A percentile compares a stretch with the other conserved stretches of the same genome.
These are phyloP conservation scores for Tupaia tana DNA, from an alignment of 2,113 vertebrate species.

Conservation along the genomic window DNA sequence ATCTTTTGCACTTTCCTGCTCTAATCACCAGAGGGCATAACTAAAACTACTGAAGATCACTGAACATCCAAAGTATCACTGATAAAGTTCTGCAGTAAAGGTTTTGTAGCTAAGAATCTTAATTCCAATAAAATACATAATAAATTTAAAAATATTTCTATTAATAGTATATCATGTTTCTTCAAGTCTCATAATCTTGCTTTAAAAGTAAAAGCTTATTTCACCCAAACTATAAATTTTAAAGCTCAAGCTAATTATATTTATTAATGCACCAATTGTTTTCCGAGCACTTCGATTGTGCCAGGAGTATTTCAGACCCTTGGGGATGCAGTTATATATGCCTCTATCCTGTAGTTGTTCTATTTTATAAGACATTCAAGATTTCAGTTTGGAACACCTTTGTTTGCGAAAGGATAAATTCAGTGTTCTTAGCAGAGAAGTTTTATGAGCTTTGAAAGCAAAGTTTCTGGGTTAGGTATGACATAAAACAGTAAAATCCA, in stretches of 20 bases:
- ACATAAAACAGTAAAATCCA: conserved; percentile 50
- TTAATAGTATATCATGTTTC: conserved; percentile 7
- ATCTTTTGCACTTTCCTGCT: conserved; percentile 49
- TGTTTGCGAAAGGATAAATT: neutral
- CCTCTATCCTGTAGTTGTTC: neutral
- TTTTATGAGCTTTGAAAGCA: conserved; percentile 38
- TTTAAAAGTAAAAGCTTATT: conserved; percentile 58
- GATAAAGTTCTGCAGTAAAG: neutral
- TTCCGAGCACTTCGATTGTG: neutral
- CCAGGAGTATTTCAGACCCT: neutral
- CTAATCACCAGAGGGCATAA: conserved; percentile 75
- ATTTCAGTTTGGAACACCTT: conserved; percentile 36
- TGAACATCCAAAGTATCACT: conserved; percentile 31
- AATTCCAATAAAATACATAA: conserved; percentile 21
- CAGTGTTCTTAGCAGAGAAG: conserved; percentile 41
- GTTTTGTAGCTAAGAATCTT: conserved; percentile 32
- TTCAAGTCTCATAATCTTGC: conserved; percentile 24
- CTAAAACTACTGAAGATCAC: neutral
- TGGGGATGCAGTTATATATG: neutral
- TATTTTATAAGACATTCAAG: conserved; percentile 30
- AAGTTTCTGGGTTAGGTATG: conserved; percentile 42
- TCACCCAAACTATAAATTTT: neutral
- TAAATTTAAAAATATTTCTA: conserved; percentile 37
- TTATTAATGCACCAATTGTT: neutral
- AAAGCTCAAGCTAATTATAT: conserved; percentile 37